A percentile compares a stretch with the other conserved stretches of the same genome.
Conservation (phyloP, 2,797 vertebrate genomes). For the Tapirus indicus region DNA sequence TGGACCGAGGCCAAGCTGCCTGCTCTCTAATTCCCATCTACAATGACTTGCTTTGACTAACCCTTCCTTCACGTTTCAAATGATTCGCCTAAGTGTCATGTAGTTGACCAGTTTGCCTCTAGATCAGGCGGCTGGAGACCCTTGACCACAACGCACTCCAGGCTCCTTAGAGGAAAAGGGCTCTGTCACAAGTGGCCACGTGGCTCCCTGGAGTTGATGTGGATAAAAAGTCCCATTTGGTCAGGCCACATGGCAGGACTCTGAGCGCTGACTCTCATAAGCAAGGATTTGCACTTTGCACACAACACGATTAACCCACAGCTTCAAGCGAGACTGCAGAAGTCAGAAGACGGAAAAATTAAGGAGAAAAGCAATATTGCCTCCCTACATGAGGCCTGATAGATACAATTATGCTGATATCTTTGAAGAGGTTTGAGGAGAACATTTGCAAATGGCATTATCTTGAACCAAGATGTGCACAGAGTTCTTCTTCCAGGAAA, state of each 20-base stretch:
- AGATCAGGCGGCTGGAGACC: neutral
- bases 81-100: neutral
- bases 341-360: neutral
- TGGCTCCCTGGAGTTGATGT: neutral
- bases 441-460: neutral
- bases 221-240: neutral
- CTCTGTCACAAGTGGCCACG: neutral
- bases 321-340: neutral
- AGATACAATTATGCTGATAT: neutral
- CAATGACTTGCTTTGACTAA: neutral
- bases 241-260: neutral
- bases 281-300: neutral
- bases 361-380: neutral
- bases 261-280: neutral
- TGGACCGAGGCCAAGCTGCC: neutral
- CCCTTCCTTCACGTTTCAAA: neutral
- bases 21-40: neutral
- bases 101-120: neutral
- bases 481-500: neutral
- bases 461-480: neutral
- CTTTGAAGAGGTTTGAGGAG: neutral
- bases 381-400: neutral
- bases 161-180: neutral
- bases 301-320: neutral
- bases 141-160: neutral